Percentiles rank a stretch among this genome's conserved stretches.
phyloP scores from a whole-genome alignment of 2,888 invertebrate genomes.

The Brachypalpus laphriformis region DNA sequence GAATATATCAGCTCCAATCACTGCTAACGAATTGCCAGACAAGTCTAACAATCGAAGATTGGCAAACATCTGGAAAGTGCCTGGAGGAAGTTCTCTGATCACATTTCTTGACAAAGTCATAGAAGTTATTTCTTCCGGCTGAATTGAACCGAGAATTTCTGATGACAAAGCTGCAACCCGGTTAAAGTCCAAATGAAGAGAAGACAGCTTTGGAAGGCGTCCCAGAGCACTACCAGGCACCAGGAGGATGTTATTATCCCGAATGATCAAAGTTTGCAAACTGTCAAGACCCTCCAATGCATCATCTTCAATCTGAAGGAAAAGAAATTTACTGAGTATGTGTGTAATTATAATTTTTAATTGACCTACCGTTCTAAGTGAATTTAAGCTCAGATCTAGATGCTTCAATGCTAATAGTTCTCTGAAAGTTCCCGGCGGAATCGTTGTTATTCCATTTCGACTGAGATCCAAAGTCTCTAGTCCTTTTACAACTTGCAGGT shows the following conservation, averaged over 20 bases:
- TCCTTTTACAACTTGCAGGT: conserved; percentile 87
- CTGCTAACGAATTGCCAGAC: conserved; percentile 90
- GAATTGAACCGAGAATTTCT: conserved; percentile 89
- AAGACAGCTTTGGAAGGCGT: conserved; percentile 88
- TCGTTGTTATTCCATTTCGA: conserved; percentile 91
- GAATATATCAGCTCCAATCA: conserved; percentile 89
- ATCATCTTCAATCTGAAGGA: conserved; percentile 91
- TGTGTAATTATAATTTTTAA: too few relatives aligned
- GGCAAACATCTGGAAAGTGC: conserved; percentile 91
- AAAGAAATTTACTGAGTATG: neutral
- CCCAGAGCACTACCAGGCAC: conserved; percentile 93
- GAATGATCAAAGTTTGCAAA: conserved; percentile 89
- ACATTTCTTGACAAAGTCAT: conserved; percentile 92
- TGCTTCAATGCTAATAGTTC: conserved; percentile 88
- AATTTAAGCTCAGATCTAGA: conserved; percentile 93
- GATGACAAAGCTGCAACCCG: conserved; percentile 92
- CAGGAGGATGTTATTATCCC: conserved; percentile 93
- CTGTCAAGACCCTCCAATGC: conserved; percentile 92
- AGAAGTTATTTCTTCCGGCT: conserved; percentile 87
- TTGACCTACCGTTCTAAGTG: conserved; percentile 92
- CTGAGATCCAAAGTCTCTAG: conserved; percentile 92
- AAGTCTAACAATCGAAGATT: conserved; percentile 88
- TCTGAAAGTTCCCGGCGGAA: conserved; percentile 92
- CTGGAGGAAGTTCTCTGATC: conserved; percentile 92
- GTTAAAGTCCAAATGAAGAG: conserved; percentile 92